Evolutionary conservation across 2,797 vertebrate species (phyloP), one percentile per base, ranked within the genome.

Genomic region (Neosalanx taihuensis): DNA sequence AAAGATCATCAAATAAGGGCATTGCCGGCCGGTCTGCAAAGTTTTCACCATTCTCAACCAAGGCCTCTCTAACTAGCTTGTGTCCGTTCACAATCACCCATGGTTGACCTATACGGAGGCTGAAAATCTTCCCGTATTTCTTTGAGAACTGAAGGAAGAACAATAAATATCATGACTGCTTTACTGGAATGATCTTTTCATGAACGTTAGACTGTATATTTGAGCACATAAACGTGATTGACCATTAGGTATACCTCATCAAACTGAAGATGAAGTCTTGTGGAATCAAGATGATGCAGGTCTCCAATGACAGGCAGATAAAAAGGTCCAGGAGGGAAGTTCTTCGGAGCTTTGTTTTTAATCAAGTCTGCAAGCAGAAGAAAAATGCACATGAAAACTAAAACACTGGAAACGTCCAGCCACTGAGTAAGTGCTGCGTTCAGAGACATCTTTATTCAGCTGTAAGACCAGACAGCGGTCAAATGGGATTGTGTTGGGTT

Each of bases 301-400:
- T 76, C 35, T 9, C 75, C 75, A 12, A 76, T 6, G 18, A 76
- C 63, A 49, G 75, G 75, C 51, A 72, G 58, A 17, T 60, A 67
- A 59, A 59, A 66, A 18, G 75, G 75, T 72, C 75, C 75, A 30
- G 75, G 75, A 10, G 75, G 75, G 18, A 69, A 76, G 30, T 69
- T 59, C 26, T 76, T 76, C 0, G 70, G 75, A 23, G 51, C 20
- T 68, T 35, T 57, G 67, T 68, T 57, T 37, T 57, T 68, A 9
- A 57, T n/a, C 6, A 68, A 3, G 30, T 68, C 17, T 26, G 67
- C 30, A 58, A 68, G 30, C n/a, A 68, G 10, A 56, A 57, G 30
- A 9, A 57, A 68, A 23, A 66, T 35, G 30, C 18, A 15, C 6
- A 23, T 10, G 17, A 53, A 53, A 20, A 64, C 51, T n/a, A 64